These are phyloP conservation scores for Reticulitermes speratus DNA, from an alignment of 1,140 invertebrate species.

Conservation along the genomic window DNA sequence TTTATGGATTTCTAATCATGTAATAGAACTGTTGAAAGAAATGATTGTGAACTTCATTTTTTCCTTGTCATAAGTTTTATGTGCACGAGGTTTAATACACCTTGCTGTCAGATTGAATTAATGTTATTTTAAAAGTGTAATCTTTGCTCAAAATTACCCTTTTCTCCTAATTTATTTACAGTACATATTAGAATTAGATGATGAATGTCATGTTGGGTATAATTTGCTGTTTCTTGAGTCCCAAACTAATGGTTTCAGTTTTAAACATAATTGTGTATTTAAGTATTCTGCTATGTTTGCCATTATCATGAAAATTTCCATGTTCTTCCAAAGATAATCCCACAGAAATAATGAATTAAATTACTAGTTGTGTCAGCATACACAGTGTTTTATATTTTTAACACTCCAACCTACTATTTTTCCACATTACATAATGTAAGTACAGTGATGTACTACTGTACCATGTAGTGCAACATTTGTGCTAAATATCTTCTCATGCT, in stretches of 20 bases:
- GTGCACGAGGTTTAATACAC: neutral
- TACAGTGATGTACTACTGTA: too few relatives aligned
- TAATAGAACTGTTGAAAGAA: constrained; percentile 3
- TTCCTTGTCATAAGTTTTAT: neutral
- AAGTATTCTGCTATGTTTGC: constrained; percentile 13
- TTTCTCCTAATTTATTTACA: neutral
- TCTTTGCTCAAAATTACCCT: constrained; percentile 7
- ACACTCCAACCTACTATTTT: too few relatives aligned
- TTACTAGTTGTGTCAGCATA: constrained; percentile 9
- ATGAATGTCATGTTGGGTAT: neutral
- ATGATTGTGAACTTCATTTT: neutral
- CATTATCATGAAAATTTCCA: neutral
- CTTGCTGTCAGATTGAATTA: neutral
- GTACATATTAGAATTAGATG: neutral
- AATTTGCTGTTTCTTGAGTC: neutral
- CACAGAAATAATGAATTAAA: constrained; percentile 3
- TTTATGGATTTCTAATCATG: neutral
- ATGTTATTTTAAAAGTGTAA: constrained; percentile 4
- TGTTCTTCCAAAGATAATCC: neutral
- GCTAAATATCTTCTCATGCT: too few relatives aligned
- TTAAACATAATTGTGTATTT: neutral
- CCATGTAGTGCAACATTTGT: too few relatives aligned
- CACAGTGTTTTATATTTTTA: neutral
- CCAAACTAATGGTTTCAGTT: neutral
- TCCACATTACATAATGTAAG: too few relatives aligned